Evolutionary conservation across 2,797 vertebrate species (phyloP).

Genomic region (Phylloscopus collybita): DNA sequence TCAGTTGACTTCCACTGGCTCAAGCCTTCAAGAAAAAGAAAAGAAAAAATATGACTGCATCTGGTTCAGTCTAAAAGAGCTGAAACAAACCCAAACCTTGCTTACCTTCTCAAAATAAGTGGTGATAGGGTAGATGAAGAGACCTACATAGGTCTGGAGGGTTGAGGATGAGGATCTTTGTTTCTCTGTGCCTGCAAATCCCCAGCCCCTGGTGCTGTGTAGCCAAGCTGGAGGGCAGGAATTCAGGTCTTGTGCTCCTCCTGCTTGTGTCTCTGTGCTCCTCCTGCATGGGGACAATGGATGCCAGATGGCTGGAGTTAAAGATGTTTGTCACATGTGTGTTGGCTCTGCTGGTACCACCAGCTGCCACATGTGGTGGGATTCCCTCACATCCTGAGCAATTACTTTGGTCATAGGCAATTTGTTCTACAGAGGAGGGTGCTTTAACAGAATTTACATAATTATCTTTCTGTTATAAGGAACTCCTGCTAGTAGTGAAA

Average conservation of each 20-base stretch:
- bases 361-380: neutral
- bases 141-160: rapidly evolving
- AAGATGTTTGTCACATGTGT: rapidly evolving
- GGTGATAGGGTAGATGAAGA: neutral
- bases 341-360: neutral
- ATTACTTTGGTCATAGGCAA: neutral
- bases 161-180: rapidly evolving
- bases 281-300: rapidly evolving
- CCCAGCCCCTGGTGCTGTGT: neutral
- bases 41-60: neutral
- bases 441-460: neutral
- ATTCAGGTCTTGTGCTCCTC: neutral
- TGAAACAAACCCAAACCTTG: neutral
- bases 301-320: rapidly evolving
- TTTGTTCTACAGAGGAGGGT: neutral
- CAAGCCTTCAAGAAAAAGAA: neutral
- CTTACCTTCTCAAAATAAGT: neutral
- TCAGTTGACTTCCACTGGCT: conserved; percentile 20
- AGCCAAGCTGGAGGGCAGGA: too few relatives aligned
- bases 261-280: too few relatives aligned
- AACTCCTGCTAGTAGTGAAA: neutral
- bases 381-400: neutral
- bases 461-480: neutral
- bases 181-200: neutral
- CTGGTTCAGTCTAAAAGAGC: neutral